phyloP scores from a whole-genome alignment of 2,797 vertebrate species.

The Tiaroga cobitis region DNA sequence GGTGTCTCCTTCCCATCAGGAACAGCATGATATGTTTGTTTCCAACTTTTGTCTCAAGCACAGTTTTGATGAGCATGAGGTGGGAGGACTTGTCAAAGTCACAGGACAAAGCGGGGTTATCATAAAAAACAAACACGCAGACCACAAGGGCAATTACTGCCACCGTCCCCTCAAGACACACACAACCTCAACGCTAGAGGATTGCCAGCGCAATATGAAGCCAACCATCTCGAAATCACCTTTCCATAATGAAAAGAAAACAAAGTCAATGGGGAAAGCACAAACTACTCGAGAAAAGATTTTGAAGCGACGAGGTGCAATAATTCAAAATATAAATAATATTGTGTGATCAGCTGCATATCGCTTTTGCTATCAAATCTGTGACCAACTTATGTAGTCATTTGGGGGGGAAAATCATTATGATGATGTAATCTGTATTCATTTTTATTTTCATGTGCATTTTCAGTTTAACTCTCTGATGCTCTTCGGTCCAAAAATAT shows the following conservation, averaged over 20 bases:
- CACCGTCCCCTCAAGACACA: constrained; percentile 33
- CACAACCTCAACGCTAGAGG: constrained; percentile 18
- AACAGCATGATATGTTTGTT: constrained; percentile 20
- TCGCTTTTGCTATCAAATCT: constrained; percentile 54
- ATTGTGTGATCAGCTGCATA: constrained; percentile 62
- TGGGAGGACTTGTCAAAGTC: constrained; percentile 47
- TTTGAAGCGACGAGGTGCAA: neutral
- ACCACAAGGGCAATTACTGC: constrained; percentile 28
- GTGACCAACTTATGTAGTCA: constrained; percentile 16
- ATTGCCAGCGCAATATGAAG: constrained; percentile 10
- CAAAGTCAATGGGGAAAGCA: constrained; percentile 8
- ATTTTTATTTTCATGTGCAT: too few species aligned
- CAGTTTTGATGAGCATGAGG: constrained; percentile 4
- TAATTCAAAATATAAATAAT: constrained; percentile 42
- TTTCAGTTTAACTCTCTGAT: too few species aligned
- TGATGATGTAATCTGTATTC: too few species aligned
- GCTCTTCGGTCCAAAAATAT: too few species aligned
- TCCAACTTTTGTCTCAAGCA: constrained; percentile 15
- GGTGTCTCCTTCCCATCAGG: neutral
- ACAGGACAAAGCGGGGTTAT: constrained; percentile 13
- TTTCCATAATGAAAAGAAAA: constrained; percentile 32
- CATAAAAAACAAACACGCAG: constrained; percentile 3
- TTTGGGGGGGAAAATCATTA: constrained; percentile 48
- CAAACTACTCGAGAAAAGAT: neutral
- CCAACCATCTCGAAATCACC: constrained; percentile 26